These are phyloP conservation scores for Meiosimyza platycephala DNA, from an alignment of 2,888 invertebrate genomes.

Conservation along the genomic window DNA sequence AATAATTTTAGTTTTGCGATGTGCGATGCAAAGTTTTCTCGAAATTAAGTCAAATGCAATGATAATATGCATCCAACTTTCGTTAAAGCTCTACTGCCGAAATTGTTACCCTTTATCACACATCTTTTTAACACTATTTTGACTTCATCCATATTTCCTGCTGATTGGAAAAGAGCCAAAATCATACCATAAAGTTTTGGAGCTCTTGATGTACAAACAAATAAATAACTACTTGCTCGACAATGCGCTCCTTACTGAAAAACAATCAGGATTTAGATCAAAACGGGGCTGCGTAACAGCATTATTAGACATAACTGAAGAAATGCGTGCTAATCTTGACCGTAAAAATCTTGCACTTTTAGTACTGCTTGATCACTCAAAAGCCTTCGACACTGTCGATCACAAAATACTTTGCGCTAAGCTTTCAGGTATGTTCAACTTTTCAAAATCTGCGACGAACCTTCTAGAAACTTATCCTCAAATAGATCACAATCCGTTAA, in stretches of 20 bases:
- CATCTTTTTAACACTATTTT: background rate
- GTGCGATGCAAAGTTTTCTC: background rate
- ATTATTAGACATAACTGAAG: background rate
- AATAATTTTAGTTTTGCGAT: too few species aligned
- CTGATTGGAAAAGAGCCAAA: conserved; percentile 4
- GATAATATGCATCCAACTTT: background rate
- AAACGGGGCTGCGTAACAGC: too few species aligned
- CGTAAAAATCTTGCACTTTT: too few species aligned
- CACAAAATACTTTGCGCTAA: too few species aligned
- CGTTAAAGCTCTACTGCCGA: background rate
- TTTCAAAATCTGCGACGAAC: too few species aligned
- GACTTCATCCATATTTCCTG: background rate
- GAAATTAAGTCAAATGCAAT: conserved; percentile 5
- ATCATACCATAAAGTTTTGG: conserved; percentile 3
- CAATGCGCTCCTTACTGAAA: background rate
- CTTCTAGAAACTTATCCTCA: too few species aligned
- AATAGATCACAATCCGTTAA: too few species aligned
- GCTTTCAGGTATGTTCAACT: too few species aligned
- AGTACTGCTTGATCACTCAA: too few species aligned
- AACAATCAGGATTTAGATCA: conserved; percentile 10
- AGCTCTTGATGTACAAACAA: background rate
- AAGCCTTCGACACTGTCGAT: background rate
- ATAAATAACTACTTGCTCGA: background rate
- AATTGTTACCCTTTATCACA: background rate
- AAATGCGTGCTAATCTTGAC: too few species aligned